Evolutionary conservation across 2,113 vertebrate genomes (phyloP).

Genomic region (Gadus macrocephalus): DNA sequence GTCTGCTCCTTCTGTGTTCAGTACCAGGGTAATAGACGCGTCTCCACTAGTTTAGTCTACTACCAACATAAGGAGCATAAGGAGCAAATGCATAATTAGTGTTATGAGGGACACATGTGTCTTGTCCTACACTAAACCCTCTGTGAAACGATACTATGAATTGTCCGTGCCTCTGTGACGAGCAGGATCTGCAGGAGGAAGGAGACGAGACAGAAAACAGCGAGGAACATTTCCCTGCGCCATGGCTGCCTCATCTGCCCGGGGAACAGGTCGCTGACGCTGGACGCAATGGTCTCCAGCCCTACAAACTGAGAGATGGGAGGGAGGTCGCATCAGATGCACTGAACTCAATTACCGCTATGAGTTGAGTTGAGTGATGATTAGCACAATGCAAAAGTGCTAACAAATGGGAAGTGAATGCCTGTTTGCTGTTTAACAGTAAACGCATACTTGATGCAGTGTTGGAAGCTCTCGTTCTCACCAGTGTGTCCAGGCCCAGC

Average conservation of each 20-base stretch:
- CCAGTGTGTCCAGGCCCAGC: conserved; percentile 42
- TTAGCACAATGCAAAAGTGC: not conserved
- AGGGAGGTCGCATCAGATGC: not conserved
- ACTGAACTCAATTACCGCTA: not conserved
- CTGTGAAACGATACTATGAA: too few relatives aligned
- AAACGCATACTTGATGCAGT: not conserved
- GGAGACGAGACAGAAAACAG: conserved; percentile 29
- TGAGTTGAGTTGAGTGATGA: not conserved
- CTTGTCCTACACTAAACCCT: too few relatives aligned
- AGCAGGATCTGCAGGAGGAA: conserved; percentile 38
- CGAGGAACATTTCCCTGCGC: conserved; percentile 45
- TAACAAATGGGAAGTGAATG: not conserved
- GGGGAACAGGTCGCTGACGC: conserved; percentile 41
- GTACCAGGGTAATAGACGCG: too few relatives aligned
- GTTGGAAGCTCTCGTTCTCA: conserved; percentile 5
- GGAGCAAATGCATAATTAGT: too few relatives aligned
- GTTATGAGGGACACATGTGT: too few relatives aligned
- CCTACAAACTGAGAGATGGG: conserved; percentile 29
- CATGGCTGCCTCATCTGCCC: conserved; percentile 24
- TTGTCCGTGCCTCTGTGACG: conserved; percentile 32
- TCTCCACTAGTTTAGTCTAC: too few relatives aligned
- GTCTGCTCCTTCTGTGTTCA: too few relatives aligned
- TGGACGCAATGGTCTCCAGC: conserved; percentile 33
- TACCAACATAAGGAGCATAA: too few relatives aligned
- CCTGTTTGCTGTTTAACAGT: not conserved